These are phyloP conservation scores for Tribolium madens DNA, from an alignment of 1,140 invertebrate species.

Conservation along the genomic window DNA sequence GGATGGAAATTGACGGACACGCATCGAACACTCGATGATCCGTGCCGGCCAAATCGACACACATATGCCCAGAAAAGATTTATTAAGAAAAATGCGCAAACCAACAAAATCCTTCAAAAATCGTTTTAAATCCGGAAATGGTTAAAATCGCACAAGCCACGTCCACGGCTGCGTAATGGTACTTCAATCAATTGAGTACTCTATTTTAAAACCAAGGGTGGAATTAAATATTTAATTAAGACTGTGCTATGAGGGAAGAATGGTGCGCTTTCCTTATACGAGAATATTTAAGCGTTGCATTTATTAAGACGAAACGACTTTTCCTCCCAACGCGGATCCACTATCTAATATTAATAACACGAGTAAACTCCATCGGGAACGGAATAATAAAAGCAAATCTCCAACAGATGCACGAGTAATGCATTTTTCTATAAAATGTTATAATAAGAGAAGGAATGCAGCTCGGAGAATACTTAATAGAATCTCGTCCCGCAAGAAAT, in stretches of 20 bases:
- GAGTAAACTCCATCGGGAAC: neutral
- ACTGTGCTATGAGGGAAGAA: no score
- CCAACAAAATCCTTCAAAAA: no score
- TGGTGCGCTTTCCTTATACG: no score
- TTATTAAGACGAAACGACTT: no score
- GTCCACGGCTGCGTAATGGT: no score
- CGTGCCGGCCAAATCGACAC: neutral
- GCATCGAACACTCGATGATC: slow-evolving; percentile 5
- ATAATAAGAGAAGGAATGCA: slow-evolving; percentile 21
- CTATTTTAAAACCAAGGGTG: no score
- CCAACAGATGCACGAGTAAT: slow-evolving; percentile 22
- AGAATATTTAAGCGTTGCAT: no score
- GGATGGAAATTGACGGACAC: slow-evolving; percentile 8
- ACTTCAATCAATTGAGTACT: no score
- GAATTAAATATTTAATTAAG: no score
- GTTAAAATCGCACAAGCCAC: no score
- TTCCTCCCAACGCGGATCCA: no score
- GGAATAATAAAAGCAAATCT: slow-evolving; percentile 15
- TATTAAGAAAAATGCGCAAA: neutral
- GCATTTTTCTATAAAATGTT: slow-evolving; percentile 18
- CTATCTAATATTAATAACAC: neutral
- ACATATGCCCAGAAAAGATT: neutral
- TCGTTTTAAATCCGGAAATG: no score
- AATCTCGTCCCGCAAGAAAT: slow-evolving; percentile 2
- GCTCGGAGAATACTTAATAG: slow-evolving; percentile 10